phyloP scores from a whole-genome alignment of 2,888 invertebrate species.

The Limnephilus marmoratus region DNA sequence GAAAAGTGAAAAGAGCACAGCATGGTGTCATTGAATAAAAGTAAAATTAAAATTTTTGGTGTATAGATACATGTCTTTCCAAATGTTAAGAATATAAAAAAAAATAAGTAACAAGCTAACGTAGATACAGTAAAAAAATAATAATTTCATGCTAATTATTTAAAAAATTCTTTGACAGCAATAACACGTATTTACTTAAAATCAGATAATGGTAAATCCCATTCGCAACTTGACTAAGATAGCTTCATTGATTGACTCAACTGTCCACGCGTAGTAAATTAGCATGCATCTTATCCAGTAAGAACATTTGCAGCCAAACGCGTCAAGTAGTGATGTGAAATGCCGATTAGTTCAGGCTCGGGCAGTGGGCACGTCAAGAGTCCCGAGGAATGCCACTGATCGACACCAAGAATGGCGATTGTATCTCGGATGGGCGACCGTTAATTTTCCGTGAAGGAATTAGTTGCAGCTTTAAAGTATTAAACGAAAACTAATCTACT shows the following conservation, averaged over 20 bases:
- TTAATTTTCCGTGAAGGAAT: slow-evolving; percentile 31
- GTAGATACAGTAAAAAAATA: no score
- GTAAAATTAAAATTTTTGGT: no score
- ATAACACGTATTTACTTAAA: background rate
- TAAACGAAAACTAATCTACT: slow-evolving; percentile 33
- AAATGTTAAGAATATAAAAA: no score
- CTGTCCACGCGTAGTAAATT: background rate
- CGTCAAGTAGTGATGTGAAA: slow-evolving; percentile 1
- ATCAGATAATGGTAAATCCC: background rate
- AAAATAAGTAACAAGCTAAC: no score
- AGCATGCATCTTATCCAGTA: background rate
- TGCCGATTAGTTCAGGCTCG: slow-evolving; percentile 9
- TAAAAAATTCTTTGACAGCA: background rate
- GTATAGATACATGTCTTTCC: no score
- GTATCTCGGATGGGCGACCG: slow-evolving; percentile 7
- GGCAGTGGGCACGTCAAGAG: background rate
- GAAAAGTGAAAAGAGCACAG: no score
- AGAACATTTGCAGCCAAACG: background rate
- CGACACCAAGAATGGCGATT: slow-evolving; percentile 23
- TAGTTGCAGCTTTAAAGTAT: background rate
- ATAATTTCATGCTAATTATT: no score
- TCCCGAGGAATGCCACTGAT: slow-evolving; percentile 32
- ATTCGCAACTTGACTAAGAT: background rate
- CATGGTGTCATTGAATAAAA: no score
- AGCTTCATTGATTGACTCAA: background rate